Percentiles rank a stretch among this genome's conserved stretches.
These are phyloP conservation scores for Elanoides forficatus DNA, from an alignment of 2,113 vertebrate genomes.

Conservation along the genomic window DNA sequence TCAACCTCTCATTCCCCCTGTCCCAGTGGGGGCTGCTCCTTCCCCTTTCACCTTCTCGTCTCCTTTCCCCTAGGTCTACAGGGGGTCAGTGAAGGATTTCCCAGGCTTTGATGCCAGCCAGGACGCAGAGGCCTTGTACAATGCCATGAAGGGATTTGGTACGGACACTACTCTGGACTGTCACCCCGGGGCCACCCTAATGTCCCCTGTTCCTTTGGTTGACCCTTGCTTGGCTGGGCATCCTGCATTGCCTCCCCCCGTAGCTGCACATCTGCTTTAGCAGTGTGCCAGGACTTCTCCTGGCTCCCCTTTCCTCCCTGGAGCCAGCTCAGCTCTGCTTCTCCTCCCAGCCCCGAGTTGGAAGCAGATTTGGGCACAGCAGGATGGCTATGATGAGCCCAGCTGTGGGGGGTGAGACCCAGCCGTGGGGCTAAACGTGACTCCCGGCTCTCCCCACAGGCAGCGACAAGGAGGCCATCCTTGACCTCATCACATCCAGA, in stretches of 20 bases:
- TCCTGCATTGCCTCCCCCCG: background rate
- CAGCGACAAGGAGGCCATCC: conserved; percentile 94
- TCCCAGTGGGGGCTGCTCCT: background rate
- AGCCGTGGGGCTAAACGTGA: background rate
- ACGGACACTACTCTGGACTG: background rate
- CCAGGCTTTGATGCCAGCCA: conserved; percentile 80
- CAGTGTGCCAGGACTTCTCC: background rate
- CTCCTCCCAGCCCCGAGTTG: background rate
- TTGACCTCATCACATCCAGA: conserved; percentile 88
- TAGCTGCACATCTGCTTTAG: background rate
- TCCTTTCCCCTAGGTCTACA: conserved; percentile 78
- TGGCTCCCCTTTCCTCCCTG: background rate
- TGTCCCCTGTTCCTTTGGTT: rapidly evolving
- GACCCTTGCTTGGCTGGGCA: background rate
- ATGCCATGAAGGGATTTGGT: conserved; percentile 97
- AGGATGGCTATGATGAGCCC: background rate
- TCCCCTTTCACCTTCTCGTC: background rate
- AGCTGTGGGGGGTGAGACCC: background rate
- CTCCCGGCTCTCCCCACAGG: conserved; percentile 66
- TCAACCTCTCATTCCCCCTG: background rate
- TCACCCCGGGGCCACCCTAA: background rate
- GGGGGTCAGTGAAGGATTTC: conserved; percentile 85
- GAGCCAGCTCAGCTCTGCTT: background rate
- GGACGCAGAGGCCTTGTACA: conserved; percentile 89
- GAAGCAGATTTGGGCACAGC: background rate